These are phyloP conservation scores for Neocloeon triangulifer DNA, from an alignment of 1,140 invertebrate genomes.

Conservation along the genomic window DNA sequence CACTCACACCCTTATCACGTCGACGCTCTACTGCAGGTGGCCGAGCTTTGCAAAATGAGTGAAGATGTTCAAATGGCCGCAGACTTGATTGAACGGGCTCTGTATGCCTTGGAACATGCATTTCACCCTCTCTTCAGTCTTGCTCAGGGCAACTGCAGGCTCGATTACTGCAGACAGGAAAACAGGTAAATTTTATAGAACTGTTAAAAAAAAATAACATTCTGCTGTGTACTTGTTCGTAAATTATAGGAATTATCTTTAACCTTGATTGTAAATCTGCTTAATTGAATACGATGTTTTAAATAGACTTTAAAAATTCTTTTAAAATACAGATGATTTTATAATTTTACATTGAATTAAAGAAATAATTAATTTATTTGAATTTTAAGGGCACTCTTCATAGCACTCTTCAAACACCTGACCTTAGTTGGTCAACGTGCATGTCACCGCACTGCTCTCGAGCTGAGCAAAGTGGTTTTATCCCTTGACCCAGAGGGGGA, in stretches of 20 bases:
- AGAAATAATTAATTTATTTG: too few relatives aligned
- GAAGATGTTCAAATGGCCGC: constrained; percentile 61
- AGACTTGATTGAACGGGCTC: constrained; percentile 51
- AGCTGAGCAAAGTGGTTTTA: constrained; percentile 50
- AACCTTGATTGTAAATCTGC: too few relatives aligned
- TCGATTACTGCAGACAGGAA: constrained; percentile 63
- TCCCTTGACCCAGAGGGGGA: constrained; percentile 65
- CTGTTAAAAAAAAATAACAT: too few relatives aligned
- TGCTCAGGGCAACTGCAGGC: constrained; percentile 41
- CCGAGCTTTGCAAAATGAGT: constrained; percentile 53
- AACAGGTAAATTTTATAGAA: constrained; percentile 37
- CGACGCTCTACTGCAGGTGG: constrained; percentile 64
- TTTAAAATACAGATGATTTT: too few relatives aligned
- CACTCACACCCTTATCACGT: constrained; percentile 59
- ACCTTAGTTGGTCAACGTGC: constrained; percentile 54
- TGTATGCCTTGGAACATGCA: constrained; percentile 52
- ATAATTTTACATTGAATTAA: too few relatives aligned
- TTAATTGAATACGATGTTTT: too few relatives aligned
- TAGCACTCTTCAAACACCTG: constrained; percentile 69
- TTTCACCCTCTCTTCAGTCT: constrained; percentile 66
- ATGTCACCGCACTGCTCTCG: constrained; percentile 58
- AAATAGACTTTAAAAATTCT: too few relatives aligned
- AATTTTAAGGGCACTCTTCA: constrained; percentile 59
- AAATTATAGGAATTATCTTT: too few relatives aligned
- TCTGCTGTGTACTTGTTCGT: too few relatives aligned